phyloP scores from a whole-genome alignment of 1,140 invertebrate species.

The Dendroctonus valens region DNA sequence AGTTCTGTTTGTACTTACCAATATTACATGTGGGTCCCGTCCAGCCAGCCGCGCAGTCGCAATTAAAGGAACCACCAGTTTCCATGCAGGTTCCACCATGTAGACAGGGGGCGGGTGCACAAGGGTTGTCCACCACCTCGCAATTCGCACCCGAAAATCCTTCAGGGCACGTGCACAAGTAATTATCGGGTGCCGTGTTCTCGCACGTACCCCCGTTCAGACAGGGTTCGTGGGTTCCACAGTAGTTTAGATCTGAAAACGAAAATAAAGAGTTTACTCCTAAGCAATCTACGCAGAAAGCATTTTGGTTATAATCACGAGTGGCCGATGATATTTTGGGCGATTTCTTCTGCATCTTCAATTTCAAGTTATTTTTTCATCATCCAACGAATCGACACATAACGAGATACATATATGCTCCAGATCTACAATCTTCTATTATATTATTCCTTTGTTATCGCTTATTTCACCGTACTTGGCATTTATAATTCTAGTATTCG shows the following conservation, averaged over 20 bases:
- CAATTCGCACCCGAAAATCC: constrained; percentile 90
- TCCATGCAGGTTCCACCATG: constrained; percentile 79
- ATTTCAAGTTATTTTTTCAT: too few relatives aligned
- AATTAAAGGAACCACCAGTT: constrained; percentile 61
- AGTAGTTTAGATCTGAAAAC: constrained; percentile 90
- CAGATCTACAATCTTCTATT: too few relatives aligned
- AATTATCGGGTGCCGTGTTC: constrained; percentile 90
- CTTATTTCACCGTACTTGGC: too few relatives aligned
- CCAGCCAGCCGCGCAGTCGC: constrained; percentile 85
- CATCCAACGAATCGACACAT: too few relatives aligned
- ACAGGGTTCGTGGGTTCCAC: constrained; percentile 95
- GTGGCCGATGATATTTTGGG: too few relatives aligned
- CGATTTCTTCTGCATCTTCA: too few relatives aligned
- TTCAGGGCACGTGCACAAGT: constrained; percentile 86
- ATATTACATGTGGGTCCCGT: constrained; percentile 75
- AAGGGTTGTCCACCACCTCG: constrained; percentile 89
- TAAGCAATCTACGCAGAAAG: too few relatives aligned
- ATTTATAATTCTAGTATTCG: too few relatives aligned
- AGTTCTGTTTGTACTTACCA: too few relatives aligned
- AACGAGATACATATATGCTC: too few relatives aligned
- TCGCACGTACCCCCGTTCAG: constrained; percentile 93
- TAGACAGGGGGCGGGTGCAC: constrained; percentile 81
- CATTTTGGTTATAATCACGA: too few relatives aligned
- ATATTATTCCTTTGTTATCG: too few relatives aligned
- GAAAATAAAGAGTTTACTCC: constrained; percentile 32